Conservation (phyloP, 1,140 invertebrate genomes). For the Aphaenogaster floridana region DNA sequence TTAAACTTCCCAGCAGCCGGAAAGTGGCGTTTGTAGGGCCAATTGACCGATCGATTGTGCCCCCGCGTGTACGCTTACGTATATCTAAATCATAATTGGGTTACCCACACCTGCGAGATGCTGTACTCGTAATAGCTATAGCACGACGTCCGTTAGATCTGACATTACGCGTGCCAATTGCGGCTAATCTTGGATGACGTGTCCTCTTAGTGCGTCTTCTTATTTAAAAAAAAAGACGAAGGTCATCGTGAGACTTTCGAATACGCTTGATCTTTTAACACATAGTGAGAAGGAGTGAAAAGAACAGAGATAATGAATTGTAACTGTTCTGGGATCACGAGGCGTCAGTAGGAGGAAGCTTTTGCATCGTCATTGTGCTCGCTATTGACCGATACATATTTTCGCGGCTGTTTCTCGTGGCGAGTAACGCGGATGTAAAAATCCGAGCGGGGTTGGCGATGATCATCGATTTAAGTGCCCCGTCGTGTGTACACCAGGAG, state of each 20-base stretch:
- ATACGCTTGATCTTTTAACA: background rate
- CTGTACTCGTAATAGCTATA: background rate
- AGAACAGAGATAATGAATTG: background rate
- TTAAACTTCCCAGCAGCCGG: constrained; percentile 13
- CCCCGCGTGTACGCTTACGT: background rate
- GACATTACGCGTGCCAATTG: constrained; percentile 18
- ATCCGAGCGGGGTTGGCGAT: constrained; percentile 45
- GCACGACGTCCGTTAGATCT: background rate
- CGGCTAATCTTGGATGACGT: constrained; percentile 14
- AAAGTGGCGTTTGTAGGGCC: constrained; percentile 9
- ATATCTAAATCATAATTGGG: constrained; percentile 36
- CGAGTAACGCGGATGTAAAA: constrained; percentile 4
- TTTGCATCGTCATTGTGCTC: constrained; percentile 21
- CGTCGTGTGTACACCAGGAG: constrained; percentile 32
- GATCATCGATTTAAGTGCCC: constrained; percentile 45
- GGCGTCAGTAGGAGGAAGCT: constrained; percentile 20
- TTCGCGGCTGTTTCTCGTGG: background rate
- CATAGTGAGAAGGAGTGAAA: background rate
- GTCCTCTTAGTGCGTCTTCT: background rate
- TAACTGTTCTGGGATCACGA: constrained; percentile 30
- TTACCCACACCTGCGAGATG: constrained; percentile 4
- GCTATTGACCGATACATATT: constrained; percentile 49
- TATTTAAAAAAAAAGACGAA: background rate
- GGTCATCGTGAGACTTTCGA: constrained; percentile 26
- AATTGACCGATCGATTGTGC: background rate